Evolutionary conservation across 2,797 vertebrate genomes (phyloP).

Genomic region (Fistularia tabacaria): DNA sequence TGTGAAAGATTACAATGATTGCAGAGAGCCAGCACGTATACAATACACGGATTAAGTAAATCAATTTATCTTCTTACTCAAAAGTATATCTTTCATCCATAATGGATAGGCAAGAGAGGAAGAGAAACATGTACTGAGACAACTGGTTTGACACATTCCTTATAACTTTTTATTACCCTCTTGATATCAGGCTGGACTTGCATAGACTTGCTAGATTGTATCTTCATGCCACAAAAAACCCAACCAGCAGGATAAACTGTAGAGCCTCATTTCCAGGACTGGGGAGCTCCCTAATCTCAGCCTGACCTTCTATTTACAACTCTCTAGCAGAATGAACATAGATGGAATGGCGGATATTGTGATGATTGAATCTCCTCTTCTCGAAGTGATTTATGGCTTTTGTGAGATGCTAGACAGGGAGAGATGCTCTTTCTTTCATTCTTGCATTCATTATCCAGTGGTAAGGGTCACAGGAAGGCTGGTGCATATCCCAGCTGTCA

Average conservation of each 20-base stretch:
- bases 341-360: too few species aligned
- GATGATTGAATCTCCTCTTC: too few species aligned
- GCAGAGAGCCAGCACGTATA: neutral
- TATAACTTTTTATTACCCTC: slow-evolving; percentile 52
- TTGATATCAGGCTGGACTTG: slow-evolving; percentile 39
- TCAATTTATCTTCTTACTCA: too few species aligned
- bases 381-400: too few species aligned
- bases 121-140: slow-evolving; percentile 1
- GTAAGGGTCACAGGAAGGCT: too few species aligned
- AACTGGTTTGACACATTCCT: slow-evolving; percentile 13
- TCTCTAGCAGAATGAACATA: slow-evolving; percentile 13
- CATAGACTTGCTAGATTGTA: slow-evolving; percentile 8
- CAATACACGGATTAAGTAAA: slow-evolving; percentile 5
- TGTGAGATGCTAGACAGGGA: too few species aligned
- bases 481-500: too few species aligned
- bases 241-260: slow-evolving; percentile 41
- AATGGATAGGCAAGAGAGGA: neutral
- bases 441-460: too few species aligned
- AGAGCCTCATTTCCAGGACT: slow-evolving; percentile 47
- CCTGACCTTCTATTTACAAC: slow-evolving; percentile 44
- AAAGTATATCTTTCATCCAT: slow-evolving; percentile 3
- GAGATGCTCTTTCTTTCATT: too few species aligned
- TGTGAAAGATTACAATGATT: slow-evolving; percentile 12
- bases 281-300: slow-evolving; percentile 57
- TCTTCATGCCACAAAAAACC: slow-evolving; percentile 35